These are phyloP conservation scores for Peromyscus eremicus DNA, from an alignment of 2,797 vertebrate genomes.

Conservation along the genomic window DNA sequence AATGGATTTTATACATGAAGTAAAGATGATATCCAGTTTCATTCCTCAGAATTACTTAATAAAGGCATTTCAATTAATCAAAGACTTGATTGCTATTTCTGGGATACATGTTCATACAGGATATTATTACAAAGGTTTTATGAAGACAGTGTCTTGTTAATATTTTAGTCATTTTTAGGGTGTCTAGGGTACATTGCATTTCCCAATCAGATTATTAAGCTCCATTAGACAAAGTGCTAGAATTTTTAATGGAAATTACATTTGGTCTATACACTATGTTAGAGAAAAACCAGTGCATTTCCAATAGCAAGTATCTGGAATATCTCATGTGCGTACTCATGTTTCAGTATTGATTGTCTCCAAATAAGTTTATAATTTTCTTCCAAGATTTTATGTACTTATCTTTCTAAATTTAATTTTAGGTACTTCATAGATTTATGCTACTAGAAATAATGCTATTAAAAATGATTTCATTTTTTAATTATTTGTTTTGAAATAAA, in stretches of 20 bases:
- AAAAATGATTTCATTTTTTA: constrained; percentile 19
- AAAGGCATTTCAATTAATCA: neutral
- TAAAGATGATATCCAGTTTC: neutral
- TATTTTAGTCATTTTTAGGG: neutral
- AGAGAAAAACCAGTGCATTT: neutral
- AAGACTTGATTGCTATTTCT: neutral
- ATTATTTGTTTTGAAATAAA: neutral
- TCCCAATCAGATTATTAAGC: neutral
- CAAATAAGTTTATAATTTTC: neutral
- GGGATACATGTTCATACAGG: neutral
- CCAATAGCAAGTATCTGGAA: constrained; percentile 19
- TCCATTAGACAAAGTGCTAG: neutral
- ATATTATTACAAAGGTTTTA: neutral
- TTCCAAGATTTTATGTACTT: neutral
- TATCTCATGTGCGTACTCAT: neutral
- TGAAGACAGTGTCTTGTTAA: too few relatives aligned
- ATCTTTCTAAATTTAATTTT: neutral
- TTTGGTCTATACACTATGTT: neutral
- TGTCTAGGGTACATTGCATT: neutral
- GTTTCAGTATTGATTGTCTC: neutral
- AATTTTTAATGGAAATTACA: neutral
- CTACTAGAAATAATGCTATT: neutral
- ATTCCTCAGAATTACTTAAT: neutral
- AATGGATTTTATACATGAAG: neutral
- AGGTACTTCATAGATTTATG: neutral